Base-by-base conservation (phyloP, 2,888 invertebrate genomes). In the Cylloceria caligata region DNA sequence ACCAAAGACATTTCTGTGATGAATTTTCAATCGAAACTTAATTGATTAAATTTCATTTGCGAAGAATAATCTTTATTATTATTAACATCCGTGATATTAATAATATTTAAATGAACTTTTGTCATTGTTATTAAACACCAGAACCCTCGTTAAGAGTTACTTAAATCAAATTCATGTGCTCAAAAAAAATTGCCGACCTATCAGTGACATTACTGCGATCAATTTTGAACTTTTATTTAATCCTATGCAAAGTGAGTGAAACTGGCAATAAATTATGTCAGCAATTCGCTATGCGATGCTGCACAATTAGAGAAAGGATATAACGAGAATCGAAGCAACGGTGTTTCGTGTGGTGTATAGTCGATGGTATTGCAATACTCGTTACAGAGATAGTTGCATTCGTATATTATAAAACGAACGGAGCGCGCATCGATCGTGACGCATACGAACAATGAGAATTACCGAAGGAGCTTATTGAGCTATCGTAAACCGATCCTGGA, bases 401-500 rank as follows among this genome's bases (percentile, higher is more conserved):
- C n/a, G n/a, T 4, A 30, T 55, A 84, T 85, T 85, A 24, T 49
- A 79, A 83, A 84, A 84, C 78, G 67, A 72, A 80, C 75, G 81
- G 75, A 81, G 84, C 73, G 84, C 73, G 60, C 83, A 81, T 84
- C 80, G 84, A 86, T 87, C 86, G 87, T 86, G 84, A 86, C 84
- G 86, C 85, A 85, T 82, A 79, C 80, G 83, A 86, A 86, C 86
- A 87, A 87, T 87, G 84, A 84, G 62, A 83, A 86, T 86, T 86
- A 84, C 36, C 67, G 55, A 80, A 64, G 71, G 24, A 77, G 68
- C 55, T 57, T 47, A 65, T 65, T 69, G 80, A 84, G 80, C 76
- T 75, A 82, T 82, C 71, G 79, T 79, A 79, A 79, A 79, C 34
- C 52, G 67, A 79, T 82, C 69, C 65, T 71, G 57, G 68, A 36